phyloP scores from a whole-genome alignment of 2,888 invertebrate genomes.

The Diarsia dahlii region DNA sequence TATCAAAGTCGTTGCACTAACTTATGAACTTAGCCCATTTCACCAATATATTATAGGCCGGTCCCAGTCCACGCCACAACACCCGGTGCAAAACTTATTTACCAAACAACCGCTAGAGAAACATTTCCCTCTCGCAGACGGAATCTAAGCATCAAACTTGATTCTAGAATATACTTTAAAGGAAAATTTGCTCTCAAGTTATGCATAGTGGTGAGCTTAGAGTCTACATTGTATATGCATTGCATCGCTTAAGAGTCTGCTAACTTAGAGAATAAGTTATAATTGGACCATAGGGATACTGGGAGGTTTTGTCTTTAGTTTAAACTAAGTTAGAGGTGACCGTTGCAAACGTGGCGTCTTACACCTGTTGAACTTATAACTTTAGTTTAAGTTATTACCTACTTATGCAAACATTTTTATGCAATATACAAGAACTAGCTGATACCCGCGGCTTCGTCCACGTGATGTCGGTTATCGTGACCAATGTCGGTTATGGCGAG shows the following conservation, averaged over 20 bases:
- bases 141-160: constrained; percentile 29
- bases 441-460: too few species aligned
- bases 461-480: too few species aligned
- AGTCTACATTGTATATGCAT: constrained; percentile 64
- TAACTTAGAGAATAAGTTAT: constrained; percentile 65
- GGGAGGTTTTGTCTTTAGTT: constrained; percentile 64
- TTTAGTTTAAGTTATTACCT: too few species aligned
- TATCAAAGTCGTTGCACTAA: constrained; percentile 4
- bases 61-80: not conserved
- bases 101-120: constrained; percentile 11
- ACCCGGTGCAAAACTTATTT: constrained; percentile 23
- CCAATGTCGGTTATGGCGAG: too few species aligned
- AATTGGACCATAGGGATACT: constrained; percentile 63
- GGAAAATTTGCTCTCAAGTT: constrained; percentile 44
- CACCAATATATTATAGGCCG: not conserved
- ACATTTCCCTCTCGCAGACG: constrained; percentile 21
- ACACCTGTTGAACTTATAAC: too few species aligned
- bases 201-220: constrained; percentile 56
- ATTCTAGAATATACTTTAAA: constrained; percentile 45
- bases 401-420: not conserved
- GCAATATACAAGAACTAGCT: too few species aligned
- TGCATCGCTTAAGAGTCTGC: constrained; percentile 61
- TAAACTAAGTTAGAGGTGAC: constrained; percentile 53
- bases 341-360: constrained; percentile 24
- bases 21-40: not conserved